Base-by-base conservation (phyloP, 2,888 invertebrate genomes). In the Emmelina monodactyla region DNA sequence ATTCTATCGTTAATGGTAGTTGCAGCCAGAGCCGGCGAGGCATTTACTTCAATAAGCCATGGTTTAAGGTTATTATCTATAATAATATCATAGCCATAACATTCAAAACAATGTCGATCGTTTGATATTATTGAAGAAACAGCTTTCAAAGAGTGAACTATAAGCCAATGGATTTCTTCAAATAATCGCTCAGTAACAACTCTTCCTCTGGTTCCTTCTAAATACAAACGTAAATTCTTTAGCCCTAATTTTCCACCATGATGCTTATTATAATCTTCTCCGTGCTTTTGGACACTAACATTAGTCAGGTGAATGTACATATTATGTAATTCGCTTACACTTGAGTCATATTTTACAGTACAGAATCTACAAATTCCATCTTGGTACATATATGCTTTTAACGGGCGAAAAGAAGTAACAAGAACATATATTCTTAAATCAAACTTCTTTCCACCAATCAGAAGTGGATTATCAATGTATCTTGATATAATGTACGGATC, bases 181-280 rank as follows among this genome's bases (percentile, higher is more conserved):
- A 94, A 96, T n/a, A 96, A 72, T 44, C 86, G 86, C 55, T 94
- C 91, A 0, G 94, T 93, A 0, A 92, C 91, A 39, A 85, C 84
- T 61, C 90, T 91, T 3, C 95, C 95, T 31, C 92, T 82, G 0
- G 94, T 94, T 42, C 94, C 92, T 64, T 95, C 94, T 50, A 96
- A 73, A 62, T 92, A 94, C 2, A 96, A 76, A 35, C 90, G 85
- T 35, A 96, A 76, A 79, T 95, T 95, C 60, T 93, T 89, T 16
- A 95, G 88, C 36, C 91, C 92, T 82, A 95, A 85, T 72, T 97
- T 97, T 0, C 96, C 96, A n/a, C 96, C 96, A 55, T 96, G 95
- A 32, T 92, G 82, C 44, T 87, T 87, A 65, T 96, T 97, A 62
- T 96, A 67, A 62, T 95, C 95, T 30, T 88, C 89, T 50, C 95